A percentile compares a stretch with the other conserved stretches of the same genome.
Conservation (phyloP, 64 coral and sea anemone species). For the Pachyseris speciosa region DNA sequence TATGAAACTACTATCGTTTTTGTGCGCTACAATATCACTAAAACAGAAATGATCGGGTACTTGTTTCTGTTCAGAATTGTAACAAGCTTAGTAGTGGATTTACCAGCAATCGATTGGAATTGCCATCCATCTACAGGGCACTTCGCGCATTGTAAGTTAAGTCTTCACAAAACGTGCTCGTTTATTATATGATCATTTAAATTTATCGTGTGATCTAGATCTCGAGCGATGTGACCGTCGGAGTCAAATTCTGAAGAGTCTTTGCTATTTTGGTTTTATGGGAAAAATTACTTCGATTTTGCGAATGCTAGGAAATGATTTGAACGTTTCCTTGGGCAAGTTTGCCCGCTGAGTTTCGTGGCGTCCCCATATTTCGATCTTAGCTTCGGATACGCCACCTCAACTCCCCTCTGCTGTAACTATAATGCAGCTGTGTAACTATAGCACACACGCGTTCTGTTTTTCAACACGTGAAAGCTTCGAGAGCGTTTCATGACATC, state of each 20-base stretch:
- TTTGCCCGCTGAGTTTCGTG: background rate
- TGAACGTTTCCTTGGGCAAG: background rate
- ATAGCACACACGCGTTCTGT: background rate
- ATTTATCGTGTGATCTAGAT: background rate
- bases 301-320: background rate
- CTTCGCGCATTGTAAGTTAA: background rate
- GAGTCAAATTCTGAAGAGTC: background rate
- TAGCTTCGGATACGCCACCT: background rate
- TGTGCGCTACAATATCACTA: background rate
- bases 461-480: slow-evolving; percentile 2
- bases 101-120: background rate
- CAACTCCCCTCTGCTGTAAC: background rate
- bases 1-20: background rate
- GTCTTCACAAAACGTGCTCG: background rate
- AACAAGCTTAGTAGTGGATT: background rate
- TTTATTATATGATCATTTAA: background rate
- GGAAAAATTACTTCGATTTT: background rate
- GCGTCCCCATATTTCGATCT: slow-evolving; percentile 7
- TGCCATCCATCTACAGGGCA: background rate
- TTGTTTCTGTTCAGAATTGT: background rate
- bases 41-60: background rate
- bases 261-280: background rate
- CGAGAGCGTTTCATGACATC: background rate
- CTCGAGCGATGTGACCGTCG: background rate
- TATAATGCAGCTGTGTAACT: slow-evolving; percentile 19